Base-by-base conservation (phyloP, 2,888 invertebrate species). In the Ennomos quercinarius region DNA sequence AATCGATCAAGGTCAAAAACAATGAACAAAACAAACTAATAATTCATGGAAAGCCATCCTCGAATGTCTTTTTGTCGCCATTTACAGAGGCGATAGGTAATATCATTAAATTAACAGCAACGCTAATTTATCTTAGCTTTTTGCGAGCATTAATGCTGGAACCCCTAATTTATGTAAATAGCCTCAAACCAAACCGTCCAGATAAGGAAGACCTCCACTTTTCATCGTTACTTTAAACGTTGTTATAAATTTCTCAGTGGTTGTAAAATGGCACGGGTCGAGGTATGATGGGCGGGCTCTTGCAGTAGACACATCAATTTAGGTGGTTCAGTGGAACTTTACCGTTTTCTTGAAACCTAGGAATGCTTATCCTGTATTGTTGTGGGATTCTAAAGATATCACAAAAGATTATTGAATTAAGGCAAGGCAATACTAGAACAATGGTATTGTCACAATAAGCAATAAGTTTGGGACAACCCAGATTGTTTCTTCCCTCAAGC, bases 141-240 rank as follows among this genome's bases (percentile, higher is more conserved):
- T 67, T 65, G 61, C 57, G 41, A 50, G 55, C 62, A 54, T 54
- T 67, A 61, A 64, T 60, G 59, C 59, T 47, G 42, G 50, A 42
- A 59, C 50, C 54, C 58, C 45, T 70, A 59, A 70, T 68, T 68
- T 66, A 65, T 59, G 67, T 57, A 66, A 68, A 63, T 65, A 63
- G 57, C 58, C 57, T 44, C 45, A 12, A 62, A 55, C 50, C 37
- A 37, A 27, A n/a, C 43, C 55, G 38, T 10, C 59, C 54, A 54
- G 11, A 0, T 1, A 34, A n/a, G 17, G 17, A 10, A 35, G 59
- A 55, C 8, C 59, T 34, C 42, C 54, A 59, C 54, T 54, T 59
- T 54, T 59, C 59, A 59, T 50, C 54, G 38, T 54, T 38, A 17
- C 45, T 54, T 54, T 54, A 49, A 59, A 46, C 34, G 17, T 41